Conservation (phyloP, 2,888 invertebrate genomes). For the Drosophila putrida region DNA sequence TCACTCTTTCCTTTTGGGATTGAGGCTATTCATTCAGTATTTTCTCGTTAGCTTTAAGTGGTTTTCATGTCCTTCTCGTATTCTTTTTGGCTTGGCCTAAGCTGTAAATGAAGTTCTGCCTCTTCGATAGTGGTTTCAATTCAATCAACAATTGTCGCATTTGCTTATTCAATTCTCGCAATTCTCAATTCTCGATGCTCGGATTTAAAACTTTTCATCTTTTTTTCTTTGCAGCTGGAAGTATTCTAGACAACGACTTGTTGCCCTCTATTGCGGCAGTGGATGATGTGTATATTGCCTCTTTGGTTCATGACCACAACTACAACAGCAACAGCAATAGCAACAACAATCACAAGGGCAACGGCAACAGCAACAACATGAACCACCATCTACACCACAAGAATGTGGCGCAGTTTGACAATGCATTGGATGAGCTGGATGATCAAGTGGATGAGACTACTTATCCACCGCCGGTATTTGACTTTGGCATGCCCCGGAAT, state of each 20-base stretch:
- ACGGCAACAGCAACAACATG: constrained; percentile 33
- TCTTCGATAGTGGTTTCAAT: constrained; percentile 35
- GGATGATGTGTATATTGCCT: constrained; percentile 75
- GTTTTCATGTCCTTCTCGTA: constrained; percentile 9
- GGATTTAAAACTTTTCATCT: constrained; percentile 13
- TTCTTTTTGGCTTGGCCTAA: constrained; percentile 25
- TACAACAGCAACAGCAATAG: constrained; percentile 48
- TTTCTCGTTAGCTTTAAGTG: constrained; percentile 45
- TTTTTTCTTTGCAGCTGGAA: constrained; percentile 45
- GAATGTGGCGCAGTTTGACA: constrained; percentile 68
- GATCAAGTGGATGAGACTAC: constrained; percentile 65
- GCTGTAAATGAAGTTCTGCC: constrained; percentile 53
- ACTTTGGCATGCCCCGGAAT: constrained; percentile 93
- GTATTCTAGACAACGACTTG: constrained; percentile 60
- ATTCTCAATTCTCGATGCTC: constrained; percentile 14
- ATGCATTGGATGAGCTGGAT: constrained; percentile 60
- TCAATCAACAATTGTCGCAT: constrained; percentile 56
- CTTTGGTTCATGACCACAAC: constrained; percentile 62
- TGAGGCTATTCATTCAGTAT: constrained; percentile 1
- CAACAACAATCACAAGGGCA: no score
- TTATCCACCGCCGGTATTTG: constrained; percentile 90
- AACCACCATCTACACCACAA: constrained; percentile 50
- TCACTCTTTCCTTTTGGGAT: constrained; percentile 13
- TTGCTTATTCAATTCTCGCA: constrained; percentile 45
- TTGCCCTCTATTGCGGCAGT: constrained; percentile 65